Evolutionary conservation across 2,797 vertebrate genomes (phyloP).

Genomic region (Luscinia megarhynchos): DNA sequence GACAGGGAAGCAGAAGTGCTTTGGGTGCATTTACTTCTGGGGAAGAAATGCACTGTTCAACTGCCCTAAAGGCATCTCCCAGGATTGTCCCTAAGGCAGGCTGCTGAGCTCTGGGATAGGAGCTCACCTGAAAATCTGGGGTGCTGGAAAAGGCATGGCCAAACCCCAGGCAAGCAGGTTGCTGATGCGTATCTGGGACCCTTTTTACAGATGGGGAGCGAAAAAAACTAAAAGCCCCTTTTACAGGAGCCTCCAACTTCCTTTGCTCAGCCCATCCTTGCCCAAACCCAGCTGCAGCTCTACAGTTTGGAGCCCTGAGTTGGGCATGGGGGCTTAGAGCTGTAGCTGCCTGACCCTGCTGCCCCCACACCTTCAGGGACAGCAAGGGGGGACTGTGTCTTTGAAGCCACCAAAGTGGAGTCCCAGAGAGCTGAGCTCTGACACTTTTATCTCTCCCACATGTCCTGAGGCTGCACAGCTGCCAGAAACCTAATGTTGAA

Average conservation of each 20-base stretch:
- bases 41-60: neutral
- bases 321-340: accelerated
- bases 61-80: neutral
- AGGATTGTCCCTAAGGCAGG: neutral
- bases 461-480: neutral
- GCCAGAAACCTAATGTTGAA: neutral
- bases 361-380: neutral
- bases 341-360: neutral
- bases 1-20: neutral
- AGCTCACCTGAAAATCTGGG: neutral
- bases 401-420: neutral
- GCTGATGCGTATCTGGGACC: neutral
- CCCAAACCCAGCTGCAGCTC: neutral
- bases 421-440: neutral
- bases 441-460: accelerated
- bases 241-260: neutral
- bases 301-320: neutral
- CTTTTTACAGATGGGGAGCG: neutral
- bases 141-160: neutral
- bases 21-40: neutral
- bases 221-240: neutral
- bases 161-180: neutral
- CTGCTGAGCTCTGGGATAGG: neutral
- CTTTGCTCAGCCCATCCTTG: neutral
- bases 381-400: neutral